Evolutionary conservation across 2,113 vertebrate genomes (phyloP), one percentile per base, ranked within the genome.

Genomic region (Serilophus lunatus): DNA sequence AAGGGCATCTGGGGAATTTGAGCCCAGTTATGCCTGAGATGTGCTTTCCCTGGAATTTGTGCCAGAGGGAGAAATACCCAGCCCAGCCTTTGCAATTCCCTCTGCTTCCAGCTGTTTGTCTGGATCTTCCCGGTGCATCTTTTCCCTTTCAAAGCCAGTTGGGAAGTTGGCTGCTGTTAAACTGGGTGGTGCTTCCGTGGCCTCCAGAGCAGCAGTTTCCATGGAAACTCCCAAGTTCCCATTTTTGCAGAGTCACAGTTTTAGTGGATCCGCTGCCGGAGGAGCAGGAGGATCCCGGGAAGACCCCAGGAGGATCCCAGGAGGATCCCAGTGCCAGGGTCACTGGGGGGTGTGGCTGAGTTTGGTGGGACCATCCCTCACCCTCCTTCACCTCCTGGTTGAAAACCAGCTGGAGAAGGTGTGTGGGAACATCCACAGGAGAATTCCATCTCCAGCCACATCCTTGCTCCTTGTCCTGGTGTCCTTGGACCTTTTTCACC

Each of bases 281-380:
- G 44, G 50, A 49, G 35, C 17, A 4, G 35, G 42, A 47, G 63
- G 12, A 31, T 64, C 26, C 49, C 13, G 5, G 75, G 79, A 28
- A 49, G 7, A 53, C 64, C 53, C 53, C 53, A 11, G 31, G 64
- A 47, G 44, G 7, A 47, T 47, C 45, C 49, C 24, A 26, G 20
- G 26, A 38, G 8, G 18, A 60, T 54, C 66, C 40, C 57, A 3
- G 11, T 11, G 26, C 59, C 11, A 3, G 53, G 29, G 33, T 15
- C 22, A 1, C 19, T 15, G 4, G 1, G 24, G 16, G 9, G 0
- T 14, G 13, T 3, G 24, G 20, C 57, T 44, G 66, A 28, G 29
- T 10, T n/a, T 64, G 78, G 29, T 20, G 31, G 50, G 5, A 29
- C 36, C 72, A 28, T 23, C 72, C 88, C 26, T 49, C 76, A 8